Base-by-base conservation (phyloP, 1,140 invertebrate genomes). In the Drosophila seguyi region DNA sequence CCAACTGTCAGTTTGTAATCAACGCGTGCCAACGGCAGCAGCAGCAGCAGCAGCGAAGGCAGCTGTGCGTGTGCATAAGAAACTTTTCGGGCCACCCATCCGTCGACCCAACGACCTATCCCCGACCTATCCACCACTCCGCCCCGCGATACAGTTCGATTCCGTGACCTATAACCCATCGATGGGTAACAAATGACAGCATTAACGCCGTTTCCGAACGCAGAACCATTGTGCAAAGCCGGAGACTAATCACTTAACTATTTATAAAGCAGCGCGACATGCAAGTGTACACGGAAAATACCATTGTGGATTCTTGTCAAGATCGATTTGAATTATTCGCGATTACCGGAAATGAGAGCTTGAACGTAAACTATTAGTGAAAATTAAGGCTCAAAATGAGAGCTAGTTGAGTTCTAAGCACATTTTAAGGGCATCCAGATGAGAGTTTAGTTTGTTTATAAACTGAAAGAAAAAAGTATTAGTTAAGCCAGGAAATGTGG, bases 1-100 rank as follows among this genome's bases (percentile, higher is more conserved):
- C 69, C 65, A 75, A 86, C 62, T 62, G 81, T 68, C 84, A 88
- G 84, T 88, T 87, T 84, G 77, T 71, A 65, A 80, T 78, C 77
- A 80, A 63, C 79, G 75, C 77, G 79, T 87, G 82, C 75, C 50
- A 75, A 39, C 52, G 27, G n/a, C 56, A 42, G 22, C 59, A 61
- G 29, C 31, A 38, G 57, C 58, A 42, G 14, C 58, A 61, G 29
- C 31, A 38, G 58, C 59, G 29, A 16, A 44, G 11, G 47, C 45
- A 39, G 61, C 59, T 77, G 83, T 88, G 85, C 81, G 73, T 69
- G 44, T 81, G 75, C 38, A 65, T 68, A 68, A 75, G 59, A 75
- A 72, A 77, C 57, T 60, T 80, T 58, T 73, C 20, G 36, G 44
- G 68, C 6, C 25, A 11, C 34, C 20, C 42, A 27, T 31, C 34